A percentile compares a stretch with the other conserved stretches of the same genome.
These are phyloP conservation scores for Mizuhopecten yessoensis DNA, from an alignment of 1,140 invertebrate genomes.

Conservation along the genomic window DNA sequence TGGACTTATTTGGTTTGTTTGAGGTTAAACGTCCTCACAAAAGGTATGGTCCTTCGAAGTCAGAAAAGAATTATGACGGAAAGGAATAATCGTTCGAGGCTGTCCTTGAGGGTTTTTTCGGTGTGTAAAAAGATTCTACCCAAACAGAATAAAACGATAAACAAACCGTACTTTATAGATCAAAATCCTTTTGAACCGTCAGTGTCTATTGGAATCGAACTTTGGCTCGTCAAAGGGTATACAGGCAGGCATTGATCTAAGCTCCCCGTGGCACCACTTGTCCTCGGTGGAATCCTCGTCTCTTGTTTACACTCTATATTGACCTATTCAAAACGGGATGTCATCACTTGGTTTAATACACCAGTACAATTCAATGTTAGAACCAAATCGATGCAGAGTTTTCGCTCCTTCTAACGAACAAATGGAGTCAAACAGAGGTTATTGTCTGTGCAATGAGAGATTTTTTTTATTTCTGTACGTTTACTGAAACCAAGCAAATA, in stretches of 20 bases:
- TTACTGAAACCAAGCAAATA: background rate
- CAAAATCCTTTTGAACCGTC: background rate
- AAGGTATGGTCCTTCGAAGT: no score
- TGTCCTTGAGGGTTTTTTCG: no score
- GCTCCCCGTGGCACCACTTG: background rate
- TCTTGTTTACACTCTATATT: background rate
- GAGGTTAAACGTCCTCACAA: no score
- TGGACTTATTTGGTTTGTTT: no score
- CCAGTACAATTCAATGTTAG: background rate
- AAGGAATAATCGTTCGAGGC: no score
- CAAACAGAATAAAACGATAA: no score
- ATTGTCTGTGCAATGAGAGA: background rate
- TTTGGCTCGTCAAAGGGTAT: background rate
- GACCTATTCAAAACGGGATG: background rate
- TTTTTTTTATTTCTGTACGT: background rate
- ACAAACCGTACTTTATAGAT: no score
- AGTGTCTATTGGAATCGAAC: background rate
- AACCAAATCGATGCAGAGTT: background rate
- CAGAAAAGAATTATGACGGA: no score
- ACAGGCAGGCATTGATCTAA: background rate
- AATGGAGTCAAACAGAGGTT: background rate
- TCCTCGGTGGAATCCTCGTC: background rate
- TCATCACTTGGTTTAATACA: background rate
- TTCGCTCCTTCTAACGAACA: background rate
- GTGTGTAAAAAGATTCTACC: no score